phyloP scores from a whole-genome alignment of 1,140 invertebrate genomes.

The Atta colombica region DNA sequence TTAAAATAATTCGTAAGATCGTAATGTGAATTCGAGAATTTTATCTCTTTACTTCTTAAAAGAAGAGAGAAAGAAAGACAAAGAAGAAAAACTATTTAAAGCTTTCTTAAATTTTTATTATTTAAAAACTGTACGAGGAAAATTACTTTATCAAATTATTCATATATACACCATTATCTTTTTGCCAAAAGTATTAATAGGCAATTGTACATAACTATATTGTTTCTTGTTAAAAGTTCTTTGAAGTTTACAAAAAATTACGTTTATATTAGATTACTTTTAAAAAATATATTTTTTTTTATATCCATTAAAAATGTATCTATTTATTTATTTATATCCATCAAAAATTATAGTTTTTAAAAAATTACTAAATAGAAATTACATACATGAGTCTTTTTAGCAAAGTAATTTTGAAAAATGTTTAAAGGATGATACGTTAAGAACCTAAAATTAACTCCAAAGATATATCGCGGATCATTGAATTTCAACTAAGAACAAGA shows the following conservation, averaged over 20 bases:
- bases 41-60: not conserved
- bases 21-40: not conserved
- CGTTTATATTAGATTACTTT: not conserved
- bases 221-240: not conserved
- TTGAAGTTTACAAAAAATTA: not conserved
- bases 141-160: not conserved
- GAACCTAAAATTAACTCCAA: not conserved
- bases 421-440: not conserved
- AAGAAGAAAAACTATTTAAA: not conserved
- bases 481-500: not conserved
- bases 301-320: not conserved
- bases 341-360: not conserved
- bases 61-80: not conserved
- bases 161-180: not conserved
- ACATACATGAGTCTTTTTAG: not conserved
- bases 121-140: not conserved
- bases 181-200: not conserved
- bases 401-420: not conserved
- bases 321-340: not conserved
- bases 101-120: not conserved
- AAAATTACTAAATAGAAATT: not conserved
- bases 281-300: not conserved
- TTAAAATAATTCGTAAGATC: constrained; percentile 35
- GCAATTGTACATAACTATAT: not conserved
- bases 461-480: not conserved